Evolutionary conservation across 2,888 invertebrate genomes (phyloP).

Genomic region (Psylliodes chrysocephalus): DNA sequence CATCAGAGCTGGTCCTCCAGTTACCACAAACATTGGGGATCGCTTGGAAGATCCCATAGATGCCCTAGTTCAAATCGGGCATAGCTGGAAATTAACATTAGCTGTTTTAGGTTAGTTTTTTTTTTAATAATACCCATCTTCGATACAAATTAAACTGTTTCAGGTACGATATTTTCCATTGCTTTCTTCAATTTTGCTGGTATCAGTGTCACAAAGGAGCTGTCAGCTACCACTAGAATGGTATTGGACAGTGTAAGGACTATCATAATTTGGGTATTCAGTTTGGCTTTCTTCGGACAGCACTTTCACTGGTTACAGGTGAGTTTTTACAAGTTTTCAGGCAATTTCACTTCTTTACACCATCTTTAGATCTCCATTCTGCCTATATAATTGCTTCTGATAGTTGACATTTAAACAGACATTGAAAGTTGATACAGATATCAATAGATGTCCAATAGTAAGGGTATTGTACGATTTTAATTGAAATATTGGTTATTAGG

Average conservation of each 20-base stretch:
- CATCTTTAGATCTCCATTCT: too few species aligned
- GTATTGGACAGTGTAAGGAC: constrained; percentile 69
- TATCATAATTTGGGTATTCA: constrained; percentile 88
- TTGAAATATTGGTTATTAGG: background rate
- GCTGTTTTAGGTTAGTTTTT: constrained; percentile 76
- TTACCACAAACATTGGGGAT: constrained; percentile 77
- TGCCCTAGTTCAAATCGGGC: constrained; percentile 83
- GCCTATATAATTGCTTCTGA: too few species aligned
- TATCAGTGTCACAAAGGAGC: constrained; percentile 87
- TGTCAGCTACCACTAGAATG: constrained; percentile 76
- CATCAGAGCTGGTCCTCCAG: constrained; percentile 78
- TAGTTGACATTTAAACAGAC: too few species aligned
- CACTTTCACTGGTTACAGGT: constrained; percentile 80
- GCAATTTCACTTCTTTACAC: too few species aligned
- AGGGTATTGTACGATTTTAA: background rate
- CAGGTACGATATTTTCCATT: constrained; percentile 84
- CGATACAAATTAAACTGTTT: background rate
- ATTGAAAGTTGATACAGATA: too few species aligned
- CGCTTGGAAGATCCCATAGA: constrained; percentile 88
- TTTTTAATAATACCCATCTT: background rate
- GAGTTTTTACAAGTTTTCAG: constrained; percentile 43
- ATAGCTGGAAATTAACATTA: constrained; percentile 70
- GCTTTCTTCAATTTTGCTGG: constrained; percentile 76
- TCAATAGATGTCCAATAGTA: too few species aligned
- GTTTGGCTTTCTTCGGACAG: constrained; percentile 82